Percentiles rank a stretch among this genome's conserved stretches.
Evolutionary conservation across 2,113 vertebrate genomes (phyloP).

Genomic region (Pontoporia blainvillei): DNA sequence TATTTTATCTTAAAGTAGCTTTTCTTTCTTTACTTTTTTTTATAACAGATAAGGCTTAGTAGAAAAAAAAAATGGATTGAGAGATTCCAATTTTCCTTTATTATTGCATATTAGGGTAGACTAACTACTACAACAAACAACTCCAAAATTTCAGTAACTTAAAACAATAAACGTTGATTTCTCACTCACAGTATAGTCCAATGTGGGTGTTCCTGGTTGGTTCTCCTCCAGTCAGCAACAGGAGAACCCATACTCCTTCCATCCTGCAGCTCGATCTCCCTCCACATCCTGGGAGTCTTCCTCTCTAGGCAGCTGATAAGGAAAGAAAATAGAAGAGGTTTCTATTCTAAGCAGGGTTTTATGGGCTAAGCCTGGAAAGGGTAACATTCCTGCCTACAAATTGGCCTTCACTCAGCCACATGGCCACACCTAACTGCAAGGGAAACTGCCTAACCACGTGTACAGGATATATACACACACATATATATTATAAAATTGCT

Average conservation of each 20-base stretch:
- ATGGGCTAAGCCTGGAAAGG: not conserved
- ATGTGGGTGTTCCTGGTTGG: not conserved
- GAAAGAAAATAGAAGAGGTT: not conserved
- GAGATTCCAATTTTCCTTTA: not conserved
- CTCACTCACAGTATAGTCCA: not conserved
- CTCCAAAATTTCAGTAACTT: not conserved
- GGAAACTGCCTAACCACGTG: not conserved
- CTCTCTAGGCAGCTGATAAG: not conserved
- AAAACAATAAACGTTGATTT: not conserved
- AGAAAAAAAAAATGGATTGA: not conserved
- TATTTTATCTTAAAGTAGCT: constrained; percentile 19
- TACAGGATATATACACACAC: not conserved
- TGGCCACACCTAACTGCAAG: not conserved
- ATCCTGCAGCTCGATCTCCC: not conserved
- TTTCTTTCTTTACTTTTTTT: not conserved
- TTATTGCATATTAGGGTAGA: not conserved
- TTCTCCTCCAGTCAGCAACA: not conserved
- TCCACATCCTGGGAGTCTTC: not conserved
- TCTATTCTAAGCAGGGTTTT: not conserved
- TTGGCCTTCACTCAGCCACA: not conserved
- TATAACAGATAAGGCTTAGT: not conserved
- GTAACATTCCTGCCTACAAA: too few relatives aligned
- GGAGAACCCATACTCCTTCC: not conserved
- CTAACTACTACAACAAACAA: not conserved
- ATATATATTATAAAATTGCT: not conserved